Conservation (phyloP, 2,797 vertebrate species). For the Sebastes aleutianus region DNA sequence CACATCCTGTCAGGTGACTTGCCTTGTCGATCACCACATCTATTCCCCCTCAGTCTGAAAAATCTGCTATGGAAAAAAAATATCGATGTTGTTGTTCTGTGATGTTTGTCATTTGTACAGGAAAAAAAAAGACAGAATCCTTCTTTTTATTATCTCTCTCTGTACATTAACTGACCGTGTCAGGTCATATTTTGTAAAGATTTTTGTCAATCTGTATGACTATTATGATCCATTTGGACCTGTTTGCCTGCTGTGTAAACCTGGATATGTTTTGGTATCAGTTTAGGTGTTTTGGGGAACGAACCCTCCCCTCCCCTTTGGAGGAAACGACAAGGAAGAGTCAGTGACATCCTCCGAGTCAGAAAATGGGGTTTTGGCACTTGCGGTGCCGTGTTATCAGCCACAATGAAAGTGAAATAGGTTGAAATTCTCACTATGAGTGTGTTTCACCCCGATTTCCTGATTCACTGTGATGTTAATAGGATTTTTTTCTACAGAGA, state of each 20-base stretch:
- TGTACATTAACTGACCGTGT: conserved; percentile 80
- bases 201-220: conserved; percentile 84
- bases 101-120: conserved; percentile 99
- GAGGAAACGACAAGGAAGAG: conserved; percentile 66
- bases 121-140: conserved; percentile 70
- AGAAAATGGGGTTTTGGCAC: conserved; percentile 42
- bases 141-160: conserved; percentile 87
- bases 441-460: conserved; percentile 55
- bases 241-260: conserved; percentile 82
- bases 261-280: conserved; percentile 85
- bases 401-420: conserved; percentile 37
- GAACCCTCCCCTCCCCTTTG: conserved; percentile 40
- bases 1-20: conserved; percentile 75
- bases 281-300: conserved; percentile 74
- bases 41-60: conserved; percentile 60
- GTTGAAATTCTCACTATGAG: conserved; percentile 23
- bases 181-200: conserved; percentile 84
- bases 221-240: conserved; percentile 81
- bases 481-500: conserved; percentile 7
- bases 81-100: conserved; percentile 92
- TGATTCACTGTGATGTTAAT: conserved; percentile 60
- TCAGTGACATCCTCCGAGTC: conserved; percentile 51
- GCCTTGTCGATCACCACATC: conserved; percentile 53
- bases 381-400: conserved; percentile 23
- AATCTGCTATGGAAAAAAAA: conserved; percentile 71